These are phyloP conservation scores for Atherinosoma microstoma DNA, from an alignment of 2,797 vertebrate species.

Conservation along the genomic window DNA sequence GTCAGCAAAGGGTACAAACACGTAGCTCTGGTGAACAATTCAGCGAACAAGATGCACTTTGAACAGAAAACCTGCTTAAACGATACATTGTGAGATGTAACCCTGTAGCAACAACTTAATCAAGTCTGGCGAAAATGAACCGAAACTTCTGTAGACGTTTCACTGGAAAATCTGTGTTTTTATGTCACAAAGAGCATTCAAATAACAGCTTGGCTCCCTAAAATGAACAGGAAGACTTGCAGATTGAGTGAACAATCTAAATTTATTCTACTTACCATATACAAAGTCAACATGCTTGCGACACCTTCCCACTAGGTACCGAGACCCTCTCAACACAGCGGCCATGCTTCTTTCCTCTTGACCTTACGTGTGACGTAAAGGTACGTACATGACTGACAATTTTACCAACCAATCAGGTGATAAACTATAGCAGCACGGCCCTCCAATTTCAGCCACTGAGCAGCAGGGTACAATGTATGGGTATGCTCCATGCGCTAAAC, in stretches of 20 bases:
- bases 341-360: conserved; percentile 85
- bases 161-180: background rate
- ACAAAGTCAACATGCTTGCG: conserved; percentile 76
- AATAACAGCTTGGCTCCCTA: background rate
- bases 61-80: background rate
- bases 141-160: conserved; percentile 45
- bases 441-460: conserved; percentile 54
- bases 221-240: background rate
- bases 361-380: conserved; percentile 64
- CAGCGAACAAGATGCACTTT: background rate
- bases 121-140: background rate
- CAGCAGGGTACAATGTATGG: background rate
- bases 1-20: background rate
- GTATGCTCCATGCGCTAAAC: too few relatives aligned
- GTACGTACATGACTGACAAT: conserved; percentile 31
- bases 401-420: conserved; percentile 61
- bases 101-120: conserved; percentile 12
- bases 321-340: conserved; percentile 80
- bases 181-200: background rate
- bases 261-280: conserved; percentile 73
- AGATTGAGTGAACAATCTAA: fast-evolving
- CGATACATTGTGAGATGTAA: background rate
- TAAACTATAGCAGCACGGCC: background rate
- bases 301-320: conserved; percentile 75
- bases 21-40: background rate